Conservation (phyloP, 2,888 invertebrate genomes). For the Strigamia crassipes region DNA sequence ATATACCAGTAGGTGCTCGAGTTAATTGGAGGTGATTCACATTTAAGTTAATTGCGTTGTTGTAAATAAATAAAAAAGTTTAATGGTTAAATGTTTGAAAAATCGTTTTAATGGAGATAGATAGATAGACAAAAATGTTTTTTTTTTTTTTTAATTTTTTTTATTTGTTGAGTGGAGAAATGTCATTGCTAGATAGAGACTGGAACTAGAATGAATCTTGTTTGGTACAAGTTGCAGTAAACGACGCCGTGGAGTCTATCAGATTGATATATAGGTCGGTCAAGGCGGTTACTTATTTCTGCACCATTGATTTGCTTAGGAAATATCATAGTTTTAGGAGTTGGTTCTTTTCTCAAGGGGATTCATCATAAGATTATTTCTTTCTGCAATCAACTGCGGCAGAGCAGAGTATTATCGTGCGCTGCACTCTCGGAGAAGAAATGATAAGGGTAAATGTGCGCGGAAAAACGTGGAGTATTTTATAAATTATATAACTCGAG, state of each 20-base stretch:
- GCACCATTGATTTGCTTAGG: slow-evolving; percentile 39
- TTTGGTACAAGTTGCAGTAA: neutral
- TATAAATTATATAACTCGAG: slow-evolving; percentile 27
- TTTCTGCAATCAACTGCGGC: slow-evolving; percentile 1
- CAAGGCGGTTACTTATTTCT: slow-evolving; percentile 37
- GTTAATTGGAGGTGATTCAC: neutral
- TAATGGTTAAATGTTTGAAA: neutral
- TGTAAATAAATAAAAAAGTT: neutral
- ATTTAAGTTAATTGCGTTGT: neutral
- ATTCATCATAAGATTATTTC: slow-evolving; percentile 35
- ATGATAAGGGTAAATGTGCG: slow-evolving; percentile 14
- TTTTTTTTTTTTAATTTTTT: neutral
- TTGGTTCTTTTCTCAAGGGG: slow-evolving; percentile 13
- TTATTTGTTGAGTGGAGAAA: neutral
- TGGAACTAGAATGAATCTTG: neutral
- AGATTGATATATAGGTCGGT: slow-evolving; percentile 15
- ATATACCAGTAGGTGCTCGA: too few relatives aligned
- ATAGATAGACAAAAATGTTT: neutral
- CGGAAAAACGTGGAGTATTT: slow-evolving; percentile 14
- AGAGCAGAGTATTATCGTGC: neutral
- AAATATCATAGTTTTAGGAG: slow-evolving; percentile 30
- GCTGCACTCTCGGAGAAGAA: slow-evolving; percentile 11
- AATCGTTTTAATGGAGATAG: neutral
- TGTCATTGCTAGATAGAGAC: neutral
- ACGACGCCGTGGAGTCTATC: slow-evolving; percentile 5